Evolutionary conservation across 2,113 vertebrate species (phyloP).

Genomic region (Mustela nigripes): DNA sequence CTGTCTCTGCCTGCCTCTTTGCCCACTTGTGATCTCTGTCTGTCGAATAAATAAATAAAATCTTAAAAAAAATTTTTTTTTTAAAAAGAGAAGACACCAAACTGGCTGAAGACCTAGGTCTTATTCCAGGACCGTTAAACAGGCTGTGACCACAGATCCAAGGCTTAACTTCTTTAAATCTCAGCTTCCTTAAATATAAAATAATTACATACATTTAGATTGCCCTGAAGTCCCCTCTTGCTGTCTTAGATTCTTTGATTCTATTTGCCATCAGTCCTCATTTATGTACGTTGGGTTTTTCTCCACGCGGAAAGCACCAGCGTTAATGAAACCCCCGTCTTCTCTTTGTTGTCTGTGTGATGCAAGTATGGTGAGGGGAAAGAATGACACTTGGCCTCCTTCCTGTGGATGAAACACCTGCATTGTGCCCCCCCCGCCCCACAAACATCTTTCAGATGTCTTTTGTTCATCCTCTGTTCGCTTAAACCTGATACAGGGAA

Average conservation of each 20-base stretch:
- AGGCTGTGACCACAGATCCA: rapidly evolving
- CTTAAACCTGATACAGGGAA: neutral
- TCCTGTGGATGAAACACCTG: neutral
- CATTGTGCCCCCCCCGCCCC: neutral
- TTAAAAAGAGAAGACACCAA: neutral
- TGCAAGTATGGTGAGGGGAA: neutral
- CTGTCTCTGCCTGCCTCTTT: too few species aligned
- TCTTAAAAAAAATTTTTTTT: too few species aligned
- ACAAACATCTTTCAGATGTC: neutral
- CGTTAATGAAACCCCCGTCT: neutral
- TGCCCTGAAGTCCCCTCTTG: neutral
- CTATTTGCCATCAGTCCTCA: neutral
- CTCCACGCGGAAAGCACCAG: neutral
- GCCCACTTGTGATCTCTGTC: too few species aligned
- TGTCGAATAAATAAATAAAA: too few species aligned
- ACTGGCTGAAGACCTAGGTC: neutral
- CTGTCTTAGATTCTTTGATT: neutral
- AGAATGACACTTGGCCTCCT: neutral
- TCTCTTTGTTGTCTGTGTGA: neutral
- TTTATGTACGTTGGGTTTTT: neutral
- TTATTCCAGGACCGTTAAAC: neutral
- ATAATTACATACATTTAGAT: neutral
- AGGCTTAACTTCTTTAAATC: neutral
- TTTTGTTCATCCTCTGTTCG: neutral
- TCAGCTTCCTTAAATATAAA: neutral